These are phyloP conservation scores for Cephus runcator DNA, from an alignment of 2,888 invertebrate genomes.

Conservation along the genomic window DNA sequence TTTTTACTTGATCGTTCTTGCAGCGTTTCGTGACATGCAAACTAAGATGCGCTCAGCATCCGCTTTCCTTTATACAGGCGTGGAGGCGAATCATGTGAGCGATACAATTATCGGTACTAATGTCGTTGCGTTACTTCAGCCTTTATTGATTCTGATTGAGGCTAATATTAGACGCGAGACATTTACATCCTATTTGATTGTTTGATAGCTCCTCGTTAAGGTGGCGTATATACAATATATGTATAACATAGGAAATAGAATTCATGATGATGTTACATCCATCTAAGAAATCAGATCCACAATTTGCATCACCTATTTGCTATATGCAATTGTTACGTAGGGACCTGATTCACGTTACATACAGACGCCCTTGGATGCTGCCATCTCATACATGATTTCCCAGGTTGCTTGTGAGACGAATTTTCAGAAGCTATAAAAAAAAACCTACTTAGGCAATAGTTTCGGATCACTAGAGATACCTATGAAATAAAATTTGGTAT, in stretches of 20 bases:
- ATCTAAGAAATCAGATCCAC: not conserved
- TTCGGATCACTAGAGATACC: too few relatives aligned
- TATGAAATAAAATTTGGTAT: too few relatives aligned
- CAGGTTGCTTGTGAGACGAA: not conserved
- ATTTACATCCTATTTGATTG: slow-evolving; percentile 24
- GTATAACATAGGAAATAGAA: not conserved
- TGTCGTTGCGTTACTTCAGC: slow-evolving; percentile 31
- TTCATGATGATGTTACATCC: not conserved
- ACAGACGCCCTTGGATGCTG: too few relatives aligned
- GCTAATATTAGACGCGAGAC: slow-evolving; percentile 38
- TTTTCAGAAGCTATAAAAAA: too few relatives aligned
- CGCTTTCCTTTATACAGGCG: slow-evolving; percentile 17
- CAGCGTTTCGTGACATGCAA: not conserved
- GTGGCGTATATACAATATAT: slow-evolving; percentile 3
- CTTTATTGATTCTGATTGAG: slow-evolving; percentile 48
- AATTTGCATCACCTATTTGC: not conserved
- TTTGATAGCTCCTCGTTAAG: slow-evolving; percentile 31
- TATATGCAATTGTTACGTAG: not conserved
- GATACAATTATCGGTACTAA: slow-evolving; percentile 33
- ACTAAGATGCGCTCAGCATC: slow-evolving; percentile 5
- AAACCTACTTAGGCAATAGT: too few relatives aligned
- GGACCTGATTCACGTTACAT: not conserved
- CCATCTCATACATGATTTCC: too few relatives aligned
- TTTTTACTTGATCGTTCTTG: not conserved
- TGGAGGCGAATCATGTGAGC: slow-evolving; percentile 35